Base-by-base conservation (phyloP, 1,140 invertebrate species). In the Gonioctena quinquepunctata region DNA sequence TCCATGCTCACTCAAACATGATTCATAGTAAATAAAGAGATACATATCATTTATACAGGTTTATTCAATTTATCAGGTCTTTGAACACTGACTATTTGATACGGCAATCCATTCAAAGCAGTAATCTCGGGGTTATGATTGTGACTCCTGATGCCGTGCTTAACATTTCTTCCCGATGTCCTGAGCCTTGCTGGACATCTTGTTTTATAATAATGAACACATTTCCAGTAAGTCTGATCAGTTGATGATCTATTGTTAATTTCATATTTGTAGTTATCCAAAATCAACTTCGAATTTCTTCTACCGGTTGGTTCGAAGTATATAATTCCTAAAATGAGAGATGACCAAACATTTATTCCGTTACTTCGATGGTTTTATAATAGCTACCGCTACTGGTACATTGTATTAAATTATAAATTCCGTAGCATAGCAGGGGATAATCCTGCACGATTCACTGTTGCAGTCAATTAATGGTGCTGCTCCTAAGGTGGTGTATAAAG, bases 161-260 rank as follows among this genome's bases (percentile, higher is more conserved):
- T 62, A 0, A 65, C 68, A 25, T 49, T 27, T 8, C 48, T 69
- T 18, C 68, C 68, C 18, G 33, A 61, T 1, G 75, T 74, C n/a
- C 57, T 70, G 2, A 74, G 18, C 61, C 73, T 70, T 8, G 71
- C 70, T 57, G 73, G 75, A 60, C 76, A 77, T 68, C 63, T 77
- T 3, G 69, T 70, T 33, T 72, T 72, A 25, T 71, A 68, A 23
- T 74, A 72, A 16, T 25, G 22, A 8, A 66, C 48, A 48, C 76
- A 75, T 63, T 65, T 71, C 76, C 76, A 77, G 23, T 65, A 66
- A 1, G 72, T 74, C 18, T 26, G 23, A 19, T 61, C 50, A 13
- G 19, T 8, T 2, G 49, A n/a, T 22, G 59, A 52, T 19, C 62
- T 69, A n/a, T 13, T 21, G n/a, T 27, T 33, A 19, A 72, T 66